These are phyloP conservation scores for Phrynosoma platyrhinos DNA, from an alignment of 2,113 vertebrate species.

Conservation along the genomic window DNA sequence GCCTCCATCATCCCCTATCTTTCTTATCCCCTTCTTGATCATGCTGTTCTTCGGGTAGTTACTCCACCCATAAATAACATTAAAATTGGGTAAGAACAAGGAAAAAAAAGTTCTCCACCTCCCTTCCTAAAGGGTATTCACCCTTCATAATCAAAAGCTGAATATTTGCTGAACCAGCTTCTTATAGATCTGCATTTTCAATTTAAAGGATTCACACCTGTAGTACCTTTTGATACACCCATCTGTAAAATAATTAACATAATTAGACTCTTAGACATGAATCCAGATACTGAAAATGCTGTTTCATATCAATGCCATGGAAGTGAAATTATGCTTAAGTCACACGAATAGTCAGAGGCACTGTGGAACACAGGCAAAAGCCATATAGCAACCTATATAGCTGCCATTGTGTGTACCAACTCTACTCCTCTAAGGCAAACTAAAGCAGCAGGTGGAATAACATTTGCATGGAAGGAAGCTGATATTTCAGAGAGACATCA, in stretches of 20 bases:
- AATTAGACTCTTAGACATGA: conserved; percentile 6
- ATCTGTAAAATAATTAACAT: neutral
- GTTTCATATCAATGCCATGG: neutral
- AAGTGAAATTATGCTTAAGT: conserved; percentile 8
- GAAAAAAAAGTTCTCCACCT: neutral
- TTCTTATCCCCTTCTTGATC: neutral
- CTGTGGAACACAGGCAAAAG: neutral
- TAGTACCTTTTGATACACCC: neutral
- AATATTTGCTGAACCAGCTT: conserved; percentile 12
- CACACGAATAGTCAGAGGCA: neutral
- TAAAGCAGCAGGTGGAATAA: neutral
- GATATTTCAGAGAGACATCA: neutral
- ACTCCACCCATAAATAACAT: neutral
- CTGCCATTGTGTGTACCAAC: neutral
- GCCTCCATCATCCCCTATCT: neutral
- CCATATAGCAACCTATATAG: neutral
- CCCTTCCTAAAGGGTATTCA: neutral
- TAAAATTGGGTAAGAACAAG: neutral
- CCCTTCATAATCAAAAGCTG: neutral
- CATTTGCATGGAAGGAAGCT: neutral
- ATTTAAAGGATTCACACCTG: neutral
- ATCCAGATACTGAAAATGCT: neutral
- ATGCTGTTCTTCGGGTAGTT: neutral
- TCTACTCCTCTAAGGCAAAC: neutral
- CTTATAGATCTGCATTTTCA: neutral